A percentile compares a stretch with the other conserved stretches of the same genome.
Conservation (phyloP, 1,140 invertebrate species). For the Mactra quadrangularis region DNA sequence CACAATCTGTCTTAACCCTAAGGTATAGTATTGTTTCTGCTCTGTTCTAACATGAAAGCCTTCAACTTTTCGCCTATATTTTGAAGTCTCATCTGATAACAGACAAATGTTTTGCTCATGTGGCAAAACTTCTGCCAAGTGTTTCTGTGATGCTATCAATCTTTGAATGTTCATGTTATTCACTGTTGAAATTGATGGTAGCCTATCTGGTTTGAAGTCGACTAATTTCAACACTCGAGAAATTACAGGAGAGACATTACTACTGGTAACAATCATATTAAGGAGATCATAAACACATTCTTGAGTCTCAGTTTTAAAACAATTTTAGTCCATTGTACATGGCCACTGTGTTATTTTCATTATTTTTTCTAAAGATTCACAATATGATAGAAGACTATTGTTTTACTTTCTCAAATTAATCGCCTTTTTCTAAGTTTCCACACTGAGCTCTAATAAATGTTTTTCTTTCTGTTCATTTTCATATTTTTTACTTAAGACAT, state of each 20-base stretch:
- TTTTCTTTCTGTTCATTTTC: background rate
- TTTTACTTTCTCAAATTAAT: conserved; percentile 8
- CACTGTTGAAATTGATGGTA: conserved; percentile 37
- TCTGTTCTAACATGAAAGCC: conserved; percentile 23
- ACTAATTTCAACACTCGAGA: conserved; percentile 22
- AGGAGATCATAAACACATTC: conserved; percentile 35
- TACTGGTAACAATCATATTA: conserved; percentile 24
- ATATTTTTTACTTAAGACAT: background rate
- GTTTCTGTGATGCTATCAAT: conserved; percentile 23
- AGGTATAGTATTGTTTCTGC: background rate
- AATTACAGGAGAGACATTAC: conserved; percentile 40
- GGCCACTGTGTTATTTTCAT: conserved; percentile 3
- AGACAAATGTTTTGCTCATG: conserved; percentile 17
- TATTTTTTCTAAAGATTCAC: conserved; percentile 32
- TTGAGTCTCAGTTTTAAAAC: conserved; percentile 36
- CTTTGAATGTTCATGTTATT: conserved; percentile 49
- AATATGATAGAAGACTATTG: background rate
- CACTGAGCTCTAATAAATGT: background rate
- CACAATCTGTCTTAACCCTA: conserved; percentile 34
- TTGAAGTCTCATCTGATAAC: conserved; percentile 37
- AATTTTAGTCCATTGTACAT: conserved; percentile 16
- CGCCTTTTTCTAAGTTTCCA: conserved; percentile 4
- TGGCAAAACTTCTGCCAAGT: conserved; percentile 6
- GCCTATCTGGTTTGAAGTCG: conserved; percentile 10
- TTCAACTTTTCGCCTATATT: conserved; percentile 37